A percentile compares a stretch with the other conserved stretches of the same genome.
phyloP scores from a whole-genome alignment of 2,113 vertebrate species.

The Ptychochromis oligacanthus region DNA sequence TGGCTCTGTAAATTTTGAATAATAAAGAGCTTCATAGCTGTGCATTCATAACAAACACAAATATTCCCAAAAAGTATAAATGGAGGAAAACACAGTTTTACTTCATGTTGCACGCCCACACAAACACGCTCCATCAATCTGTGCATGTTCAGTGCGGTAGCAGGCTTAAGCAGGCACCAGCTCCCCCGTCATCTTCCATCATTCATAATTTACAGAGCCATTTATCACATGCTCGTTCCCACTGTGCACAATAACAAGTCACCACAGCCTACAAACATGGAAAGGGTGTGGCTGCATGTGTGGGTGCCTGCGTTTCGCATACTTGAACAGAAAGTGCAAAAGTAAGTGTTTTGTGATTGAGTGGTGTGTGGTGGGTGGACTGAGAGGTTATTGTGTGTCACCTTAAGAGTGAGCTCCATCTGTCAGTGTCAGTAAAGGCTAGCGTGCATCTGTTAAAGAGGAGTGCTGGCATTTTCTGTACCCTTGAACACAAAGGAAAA shows the following conservation, averaged over 20 bases:
- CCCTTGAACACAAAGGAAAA: conserved; percentile 51
- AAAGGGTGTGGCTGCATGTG: conserved; percentile 31
- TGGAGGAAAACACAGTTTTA: background rate
- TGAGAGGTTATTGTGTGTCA: conserved; percentile 18
- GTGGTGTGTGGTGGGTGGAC: background rate
- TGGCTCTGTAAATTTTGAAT: no score
- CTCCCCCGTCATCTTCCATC: conserved; percentile 56
- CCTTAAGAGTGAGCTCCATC: conserved; percentile 43
- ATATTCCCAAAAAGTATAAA: conserved; percentile 15
- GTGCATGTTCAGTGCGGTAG: conserved; percentile 12
- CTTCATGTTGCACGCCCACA: background rate
- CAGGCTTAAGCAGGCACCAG: conserved; percentile 31
- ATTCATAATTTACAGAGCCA: conserved; percentile 74
- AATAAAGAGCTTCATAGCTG: conserved; percentile 16
- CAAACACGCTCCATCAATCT: background rate
- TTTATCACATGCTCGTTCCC: conserved; percentile 59
- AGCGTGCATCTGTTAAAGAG: conserved; percentile 5
- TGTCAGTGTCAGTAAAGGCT: conserved; percentile 50
- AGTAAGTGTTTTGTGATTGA: conserved; percentile 4
- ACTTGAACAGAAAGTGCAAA: no score
- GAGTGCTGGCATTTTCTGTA: conserved; percentile 56
- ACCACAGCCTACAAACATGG: conserved; percentile 28
- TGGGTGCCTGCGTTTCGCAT: conserved; percentile 8
- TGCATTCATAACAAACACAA: background rate
- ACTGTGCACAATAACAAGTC: conserved; percentile 49